Evolutionary conservation across 2,113 vertebrate genomes (phyloP), one percentile per base, ranked within the genome.

Genomic region (Corythornis vintsioides): DNA sequence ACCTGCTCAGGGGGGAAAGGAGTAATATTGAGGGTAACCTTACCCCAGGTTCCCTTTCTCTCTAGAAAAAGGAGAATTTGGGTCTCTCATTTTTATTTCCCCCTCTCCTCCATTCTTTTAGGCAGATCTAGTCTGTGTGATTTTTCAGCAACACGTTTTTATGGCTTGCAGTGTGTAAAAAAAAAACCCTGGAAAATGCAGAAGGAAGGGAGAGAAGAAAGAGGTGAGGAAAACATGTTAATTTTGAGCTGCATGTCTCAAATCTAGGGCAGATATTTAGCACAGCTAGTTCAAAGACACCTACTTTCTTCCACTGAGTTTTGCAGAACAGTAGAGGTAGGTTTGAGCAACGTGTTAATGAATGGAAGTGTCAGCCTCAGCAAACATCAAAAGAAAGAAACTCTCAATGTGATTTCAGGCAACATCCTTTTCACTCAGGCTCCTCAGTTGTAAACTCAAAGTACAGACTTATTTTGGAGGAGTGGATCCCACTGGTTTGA

Each of bases 191-290:
- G 2, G 15, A 85, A 90, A 89, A 69, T 73, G 40, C 59, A 83
- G 60, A 79, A 82, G 48, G 28, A 92, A 59, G 33, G 43, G 43
- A 64, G 17, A 84, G 59, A 92, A 92, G 74, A 79, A 94, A 84
- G 21, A 57, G 56, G 31, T 64, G 53, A 87, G 60, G 64, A 85
- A 93, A 74, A 77, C 61, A 55, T 2, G n/a, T 80, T 89, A 17
- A 4, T 80, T 90, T 92, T 66, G 79, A 96, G 48, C 66, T 88
- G 64, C 48, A 8, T 69, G 83, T 91, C 89, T 85, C 71, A 77
- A 94, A 95, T 95, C 84, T 96, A 93, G 94, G 94, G 69, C 92
- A 96, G 57, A 91, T 95, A 94, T 90, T 94, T 91, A 93, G 91
- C 72, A 64, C 84, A 96, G 60, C 78, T 80, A 83, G 74, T 92